Evolutionary conservation across 1,140 invertebrate genomes (phyloP).

Genomic region (Ganaspis sp.): DNA sequence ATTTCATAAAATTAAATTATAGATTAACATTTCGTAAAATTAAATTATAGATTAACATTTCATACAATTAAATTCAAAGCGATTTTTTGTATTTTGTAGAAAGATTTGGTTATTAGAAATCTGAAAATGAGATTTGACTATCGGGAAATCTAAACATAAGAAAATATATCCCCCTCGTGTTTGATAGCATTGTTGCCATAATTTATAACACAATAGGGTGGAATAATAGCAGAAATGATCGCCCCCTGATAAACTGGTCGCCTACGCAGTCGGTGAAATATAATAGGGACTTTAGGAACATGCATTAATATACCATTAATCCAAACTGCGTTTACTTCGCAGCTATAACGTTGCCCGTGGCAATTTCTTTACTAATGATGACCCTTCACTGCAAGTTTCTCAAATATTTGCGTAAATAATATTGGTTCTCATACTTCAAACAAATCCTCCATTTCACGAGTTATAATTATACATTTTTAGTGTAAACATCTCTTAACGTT

Average conservation of each 20-base stretch:
- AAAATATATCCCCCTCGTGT: not conserved
- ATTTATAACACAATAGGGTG: not conserved
- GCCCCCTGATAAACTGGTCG: slow-evolving; percentile 4
- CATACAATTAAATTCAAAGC: too few species aligned
- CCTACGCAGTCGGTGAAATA: slow-evolving; percentile 9
- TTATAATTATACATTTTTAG: slow-evolving; percentile 13
- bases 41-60: too few species aligned
- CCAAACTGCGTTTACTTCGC: slow-evolving; percentile 15
- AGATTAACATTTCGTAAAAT: too few species aligned
- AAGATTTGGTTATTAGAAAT: too few species aligned
- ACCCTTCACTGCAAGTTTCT: slow-evolving; percentile 18
- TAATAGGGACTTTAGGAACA: slow-evolving; percentile 25
- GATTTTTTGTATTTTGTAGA: too few species aligned
- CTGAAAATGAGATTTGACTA: too few species aligned
- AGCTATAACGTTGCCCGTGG: too few species aligned
- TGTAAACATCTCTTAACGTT: not conserved
- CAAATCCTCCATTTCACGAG: not conserved
- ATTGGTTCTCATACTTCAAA: not conserved
- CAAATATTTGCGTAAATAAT: slow-evolving; percentile 25
- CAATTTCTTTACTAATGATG: slow-evolving; percentile 20
- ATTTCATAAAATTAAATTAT: slow-evolving; percentile 9
- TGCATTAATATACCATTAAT: slow-evolving; percentile 26
- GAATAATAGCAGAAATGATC: slow-evolving; percentile 20
- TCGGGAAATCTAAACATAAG: not conserved
- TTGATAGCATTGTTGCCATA: slow-evolving; percentile 23